These are phyloP conservation scores for Heterotilapia buettikoferi DNA, from an alignment of 2,113 vertebrate genomes.

Conservation along the genomic window DNA sequence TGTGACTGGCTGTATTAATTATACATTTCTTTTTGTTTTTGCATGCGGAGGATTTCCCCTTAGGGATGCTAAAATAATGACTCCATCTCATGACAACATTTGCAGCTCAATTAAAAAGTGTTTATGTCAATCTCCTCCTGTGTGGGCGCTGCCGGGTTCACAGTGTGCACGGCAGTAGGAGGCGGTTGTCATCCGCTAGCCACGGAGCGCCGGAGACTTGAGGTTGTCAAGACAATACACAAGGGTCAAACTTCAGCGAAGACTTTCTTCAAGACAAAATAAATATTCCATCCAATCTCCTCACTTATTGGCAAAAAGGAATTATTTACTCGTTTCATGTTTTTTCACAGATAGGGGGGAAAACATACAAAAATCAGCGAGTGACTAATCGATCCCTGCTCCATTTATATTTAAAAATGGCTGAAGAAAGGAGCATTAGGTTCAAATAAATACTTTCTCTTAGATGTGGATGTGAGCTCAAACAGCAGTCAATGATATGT, in stretches of 20 bases:
- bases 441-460: conserved; percentile 54
- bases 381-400: conserved; percentile 44
- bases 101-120: conserved; percentile 57
- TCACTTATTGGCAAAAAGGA: conserved; percentile 21
- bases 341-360: conserved; percentile 6
- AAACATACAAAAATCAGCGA: conserved; percentile 26
- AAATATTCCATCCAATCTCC: conserved; percentile 29
- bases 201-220: not conserved
- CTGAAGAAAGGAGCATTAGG: conserved; percentile 15
- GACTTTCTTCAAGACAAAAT: conserved; percentile 42
- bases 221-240: conserved; percentile 34
- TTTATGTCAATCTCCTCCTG: conserved; percentile 43
- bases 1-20: conserved; percentile 32
- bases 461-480: conserved; percentile 48
- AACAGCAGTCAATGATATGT: conserved; percentile 58
- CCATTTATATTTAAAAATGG: conserved; percentile 57
- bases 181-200: conserved; percentile 34
- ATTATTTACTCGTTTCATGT: conserved; percentile 49
- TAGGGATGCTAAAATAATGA: conserved; percentile 41
- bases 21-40: conserved; percentile 35
- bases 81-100: conserved; percentile 46
- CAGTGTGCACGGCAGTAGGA: not conserved
- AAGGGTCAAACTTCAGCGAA: conserved; percentile 35
- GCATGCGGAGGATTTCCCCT: conserved; percentile 10
- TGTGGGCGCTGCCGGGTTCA: conserved; percentile 34